Base-by-base conservation (phyloP, 2,888 invertebrate genomes). In the Ophion obscuratus region DNA sequence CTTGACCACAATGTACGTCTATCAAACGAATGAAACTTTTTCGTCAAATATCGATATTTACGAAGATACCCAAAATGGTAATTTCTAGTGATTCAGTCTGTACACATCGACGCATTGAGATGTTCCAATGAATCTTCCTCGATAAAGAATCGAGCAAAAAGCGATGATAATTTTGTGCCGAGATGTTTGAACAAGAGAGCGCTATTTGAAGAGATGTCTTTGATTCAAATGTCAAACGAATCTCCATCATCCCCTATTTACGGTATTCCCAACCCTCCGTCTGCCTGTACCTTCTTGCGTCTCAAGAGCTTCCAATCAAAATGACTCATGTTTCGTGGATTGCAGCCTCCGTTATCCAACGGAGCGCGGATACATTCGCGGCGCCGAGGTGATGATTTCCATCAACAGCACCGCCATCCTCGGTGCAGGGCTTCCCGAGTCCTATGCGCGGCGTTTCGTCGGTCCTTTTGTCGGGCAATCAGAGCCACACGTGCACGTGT, bases 231-330 rank as follows among this genome's bases (percentile, higher is more conserved):
- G n/a, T n/a, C n/a, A n/a, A 53, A 53, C 53, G 53, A 53, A 53
- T 4, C 36, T 5, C 36, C 10, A 36, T 66, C 31, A 66, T n/a
- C 14, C 36, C 36, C 36, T 36, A 36, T 14, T 47, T 11, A 47
- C 36, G 9, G 11, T 17, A n/a, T 27, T 27, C 2, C 53, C 3
- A 2, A 20, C 27, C 4, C n/a, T 17, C 17, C 11, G 7, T 9
- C 9, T 75, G 27, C 17, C 0, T 61, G 31, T 76, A 94, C 94
- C 94, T 94, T 94, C 90, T 94, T 94, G 89, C 94, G 92, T 88
- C 94, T 92, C 86, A 94, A 90, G 88, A 94, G 90, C 89, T 93
- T 94, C 94, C 94, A 94, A 89, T 94, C 94, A 89, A 94, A 94
- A 89, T 94, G 93, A 91, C 92, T 93, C 94, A 94, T 94, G 90